Percentiles rank a stretch among this genome's conserved stretches.
phyloP scores from a whole-genome alignment of 2,888 invertebrate species.

The Tachystola acroxantha region DNA sequence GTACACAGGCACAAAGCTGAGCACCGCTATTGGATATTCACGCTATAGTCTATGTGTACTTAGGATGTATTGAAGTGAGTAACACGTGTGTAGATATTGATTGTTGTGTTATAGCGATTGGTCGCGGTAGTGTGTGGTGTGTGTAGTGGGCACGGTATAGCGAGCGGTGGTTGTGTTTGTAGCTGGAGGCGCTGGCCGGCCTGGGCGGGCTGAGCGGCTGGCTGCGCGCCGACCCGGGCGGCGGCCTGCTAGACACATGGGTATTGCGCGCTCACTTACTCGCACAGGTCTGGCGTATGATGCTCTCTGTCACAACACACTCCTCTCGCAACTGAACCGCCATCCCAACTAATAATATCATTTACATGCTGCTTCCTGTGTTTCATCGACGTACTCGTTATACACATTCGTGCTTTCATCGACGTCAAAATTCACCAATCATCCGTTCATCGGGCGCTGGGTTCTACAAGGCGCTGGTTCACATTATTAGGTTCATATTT shows the following conservation, averaged over 20 bases:
- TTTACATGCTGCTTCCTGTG: conserved; percentile 13
- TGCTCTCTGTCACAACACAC: conserved; percentile 37
- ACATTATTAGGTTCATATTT: conserved; percentile 5
- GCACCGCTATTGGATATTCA: no score
- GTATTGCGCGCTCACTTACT: conserved; percentile 79
- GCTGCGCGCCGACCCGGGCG: conserved; percentile 64
- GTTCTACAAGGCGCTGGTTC: conserved; percentile 2
- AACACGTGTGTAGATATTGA: no score
- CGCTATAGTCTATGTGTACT: no score
- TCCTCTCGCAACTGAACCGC: conserved; percentile 29
- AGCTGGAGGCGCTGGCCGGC: conserved; percentile 77
- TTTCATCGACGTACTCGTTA: not conserved
- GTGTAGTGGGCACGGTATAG: conserved; percentile 21
- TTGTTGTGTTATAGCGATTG: no score
- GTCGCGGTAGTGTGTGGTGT: not conserved
- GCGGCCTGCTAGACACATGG: conserved; percentile 74
- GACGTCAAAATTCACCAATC: not conserved
- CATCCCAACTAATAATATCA: conserved; percentile 6
- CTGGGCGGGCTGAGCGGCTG: conserved; percentile 71
- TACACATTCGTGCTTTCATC: not conserved
- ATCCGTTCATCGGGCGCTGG: not conserved
- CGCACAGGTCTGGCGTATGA: conserved; percentile 69
- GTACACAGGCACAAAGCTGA: not conserved
- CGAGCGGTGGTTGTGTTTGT: conserved; percentile 51
- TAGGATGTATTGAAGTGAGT: no score